Evolutionary conservation across 1,140 invertebrate genomes (phyloP).

Genomic region (Drosophila obscura): DNA sequence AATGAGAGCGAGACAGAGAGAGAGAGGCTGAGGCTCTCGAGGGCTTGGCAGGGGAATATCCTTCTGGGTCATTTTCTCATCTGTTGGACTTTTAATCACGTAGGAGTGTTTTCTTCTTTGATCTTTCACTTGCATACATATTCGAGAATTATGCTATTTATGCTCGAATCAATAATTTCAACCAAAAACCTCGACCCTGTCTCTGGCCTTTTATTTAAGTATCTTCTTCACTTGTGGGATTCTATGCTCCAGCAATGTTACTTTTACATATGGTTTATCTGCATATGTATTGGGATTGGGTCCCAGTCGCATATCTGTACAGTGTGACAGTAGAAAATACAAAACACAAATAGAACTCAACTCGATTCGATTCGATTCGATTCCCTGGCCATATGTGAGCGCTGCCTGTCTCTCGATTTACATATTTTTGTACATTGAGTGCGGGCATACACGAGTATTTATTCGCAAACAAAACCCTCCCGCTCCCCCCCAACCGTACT

Average conservation of each 20-base stretch:
- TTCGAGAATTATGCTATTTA: no score
- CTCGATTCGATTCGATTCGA: conserved; percentile 34
- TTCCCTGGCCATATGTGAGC: conserved; percentile 65
- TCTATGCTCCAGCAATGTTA: background rate
- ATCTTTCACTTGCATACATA: no score
- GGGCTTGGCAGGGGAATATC: conserved; percentile 18
- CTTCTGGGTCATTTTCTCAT: conserved; percentile 28
- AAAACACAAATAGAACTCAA: conserved; percentile 47
- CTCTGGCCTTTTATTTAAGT: no score
- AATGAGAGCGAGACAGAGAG: conserved; percentile 15
- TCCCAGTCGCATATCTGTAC: conserved; percentile 72
- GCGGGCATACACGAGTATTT: conserved; percentile 50
- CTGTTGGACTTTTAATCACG: conserved; percentile 24
- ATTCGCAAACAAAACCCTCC: conserved; percentile 56
- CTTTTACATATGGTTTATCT: background rate
- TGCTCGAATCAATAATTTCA: no score
- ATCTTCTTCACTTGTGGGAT: conserved; percentile 16
- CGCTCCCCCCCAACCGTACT: background rate
- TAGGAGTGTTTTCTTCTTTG: background rate
- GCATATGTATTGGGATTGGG: conserved; percentile 34
- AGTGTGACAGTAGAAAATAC: conserved; percentile 61
- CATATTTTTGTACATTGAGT: conserved; percentile 72
- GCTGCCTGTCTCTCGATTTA: conserved; percentile 65
- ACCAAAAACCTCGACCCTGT: no score
- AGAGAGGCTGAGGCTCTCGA: background rate